Evolutionary conservation across 1,140 invertebrate genomes (phyloP).

Genomic region (Brachystomella parvula): DNA sequence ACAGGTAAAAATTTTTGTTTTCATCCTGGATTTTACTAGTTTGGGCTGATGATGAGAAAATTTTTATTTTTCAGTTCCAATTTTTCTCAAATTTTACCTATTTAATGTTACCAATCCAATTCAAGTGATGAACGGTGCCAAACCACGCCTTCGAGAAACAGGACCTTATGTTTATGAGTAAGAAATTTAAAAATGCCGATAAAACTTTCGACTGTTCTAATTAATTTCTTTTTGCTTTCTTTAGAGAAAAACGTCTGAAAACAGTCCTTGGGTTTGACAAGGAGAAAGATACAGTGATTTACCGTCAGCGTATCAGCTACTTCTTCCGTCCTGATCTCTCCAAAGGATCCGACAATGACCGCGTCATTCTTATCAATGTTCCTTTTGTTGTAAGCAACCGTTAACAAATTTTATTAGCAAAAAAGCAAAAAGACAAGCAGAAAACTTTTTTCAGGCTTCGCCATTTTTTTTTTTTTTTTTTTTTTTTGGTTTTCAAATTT

Average conservation of each 20-base stretch:
- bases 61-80: slow-evolving; percentile 45
- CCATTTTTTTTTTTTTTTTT: too few species aligned
- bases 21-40: too few species aligned
- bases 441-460: not conserved
- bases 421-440: not conserved
- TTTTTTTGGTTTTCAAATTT: too few species aligned
- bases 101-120: slow-evolving; percentile 46
- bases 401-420: too few species aligned
- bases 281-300: slow-evolving; percentile 23
- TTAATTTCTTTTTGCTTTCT: slow-evolving; percentile 8
- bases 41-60: too few species aligned
- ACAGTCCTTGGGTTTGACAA: slow-evolving; percentile 21
- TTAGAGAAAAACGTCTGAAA: slow-evolving; percentile 21
- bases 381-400: slow-evolving; percentile 37
- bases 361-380: slow-evolving; percentile 34
- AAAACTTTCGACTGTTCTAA: not conserved
- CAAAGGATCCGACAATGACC: slow-evolving; percentile 15
- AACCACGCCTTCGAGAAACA: slow-evolving; percentile 43
- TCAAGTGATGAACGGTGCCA: slow-evolving; percentile 43
- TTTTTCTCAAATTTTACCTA: slow-evolving; percentile 46
- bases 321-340: slow-evolving; percentile 20
- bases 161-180: slow-evolving; percentile 51
- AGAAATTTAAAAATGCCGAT: not conserved
- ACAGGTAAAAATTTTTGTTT: too few species aligned
- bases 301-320: slow-evolving; percentile 21